phyloP scores from a whole-genome alignment of 1,140 invertebrate genomes.

The Drosophila eugracilis region DNA sequence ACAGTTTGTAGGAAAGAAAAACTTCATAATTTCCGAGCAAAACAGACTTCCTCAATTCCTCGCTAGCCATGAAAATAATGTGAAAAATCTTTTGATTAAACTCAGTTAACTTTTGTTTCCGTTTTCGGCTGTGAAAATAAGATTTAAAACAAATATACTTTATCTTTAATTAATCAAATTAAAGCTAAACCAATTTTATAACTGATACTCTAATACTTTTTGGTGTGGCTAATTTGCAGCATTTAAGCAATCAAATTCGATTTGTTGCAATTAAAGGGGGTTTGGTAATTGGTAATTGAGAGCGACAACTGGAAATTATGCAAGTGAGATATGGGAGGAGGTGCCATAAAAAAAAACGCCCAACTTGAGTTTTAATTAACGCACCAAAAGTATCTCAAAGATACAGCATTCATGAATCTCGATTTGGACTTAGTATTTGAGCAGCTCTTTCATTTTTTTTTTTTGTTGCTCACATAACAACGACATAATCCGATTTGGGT shows the following conservation, averaged over 20 bases:
- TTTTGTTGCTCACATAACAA: constrained; percentile 52
- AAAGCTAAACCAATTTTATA: constrained; percentile 22
- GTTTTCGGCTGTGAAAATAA: constrained; percentile 34
- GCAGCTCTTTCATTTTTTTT: constrained; percentile 22
- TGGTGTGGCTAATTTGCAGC: constrained; percentile 40
- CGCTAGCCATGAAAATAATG: constrained; percentile 28
- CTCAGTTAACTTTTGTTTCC: constrained; percentile 39
- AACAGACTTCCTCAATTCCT: constrained; percentile 51
- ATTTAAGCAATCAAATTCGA: constrained; percentile 50
- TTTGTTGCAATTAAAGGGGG: constrained; percentile 72
- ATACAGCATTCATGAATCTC: constrained; percentile 49
- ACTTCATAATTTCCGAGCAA: constrained; percentile 34
- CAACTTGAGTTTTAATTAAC: constrained; percentile 53
- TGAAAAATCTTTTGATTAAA: constrained; percentile 31
- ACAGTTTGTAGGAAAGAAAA: constrained; percentile 28
- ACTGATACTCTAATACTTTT: constrained; percentile 7
- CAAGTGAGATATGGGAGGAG: constrained; percentile 47
- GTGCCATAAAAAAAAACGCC: constrained; percentile 20
- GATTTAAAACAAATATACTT: constrained; percentile 30
- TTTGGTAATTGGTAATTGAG: constrained; percentile 64
- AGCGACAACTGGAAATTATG: constrained; percentile 63
- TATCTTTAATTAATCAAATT: constrained; percentile 62
- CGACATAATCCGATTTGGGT: constrained; percentile 75
- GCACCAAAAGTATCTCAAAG: constrained; percentile 36
- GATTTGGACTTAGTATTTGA: constrained; percentile 39